phyloP scores from a whole-genome alignment of 1,140 invertebrate genomes.

The Trissolcus basalis region DNA sequence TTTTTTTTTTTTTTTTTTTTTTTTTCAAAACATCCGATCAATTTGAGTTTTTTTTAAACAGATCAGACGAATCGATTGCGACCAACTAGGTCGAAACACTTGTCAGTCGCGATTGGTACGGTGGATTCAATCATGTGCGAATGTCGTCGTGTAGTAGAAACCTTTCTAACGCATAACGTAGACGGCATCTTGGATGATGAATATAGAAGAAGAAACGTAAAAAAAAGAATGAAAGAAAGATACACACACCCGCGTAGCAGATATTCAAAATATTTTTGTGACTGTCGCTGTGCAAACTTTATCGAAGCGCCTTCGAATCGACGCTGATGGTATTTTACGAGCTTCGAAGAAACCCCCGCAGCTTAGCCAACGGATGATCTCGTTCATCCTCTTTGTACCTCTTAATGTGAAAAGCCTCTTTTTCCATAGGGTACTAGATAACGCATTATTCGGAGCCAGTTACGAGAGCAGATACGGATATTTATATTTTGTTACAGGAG shows the following conservation, averaged over 20 bases:
- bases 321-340: slow-evolving; percentile 45
- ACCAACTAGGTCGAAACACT: slow-evolving; percentile 20
- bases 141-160: slow-evolving; percentile 53
- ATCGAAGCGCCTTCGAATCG: slow-evolving; percentile 39
- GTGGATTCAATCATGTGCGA: slow-evolving; percentile 26
- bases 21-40: slow-evolving; percentile 20
- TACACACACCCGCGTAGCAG: slow-evolving; percentile 35
- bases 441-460: slow-evolving; percentile 70
- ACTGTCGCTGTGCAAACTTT: slow-evolving; percentile 64
- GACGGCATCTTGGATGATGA: slow-evolving; percentile 41
- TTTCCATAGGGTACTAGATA: slow-evolving; percentile 69
- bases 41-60: slow-evolving; percentile 23
- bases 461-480: slow-evolving; percentile 72
- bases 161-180: slow-evolving; percentile 46
- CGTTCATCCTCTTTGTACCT: slow-evolving; percentile 57
- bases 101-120: slow-evolving; percentile 3
- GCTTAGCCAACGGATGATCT: slow-evolving; percentile 55
- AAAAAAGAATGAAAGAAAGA: slow-evolving; percentile 33
- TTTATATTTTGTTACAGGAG: slow-evolving; percentile 78
- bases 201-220: slow-evolving; percentile 20
- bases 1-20: neutral
- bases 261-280: slow-evolving; percentile 72
- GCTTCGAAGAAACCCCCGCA: slow-evolving; percentile 39
- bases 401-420: slow-evolving; percentile 62
- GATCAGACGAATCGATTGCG: neutral